Base-by-base conservation (phyloP, 2,888 invertebrate genomes). In the Diarsia rubi region DNA sequence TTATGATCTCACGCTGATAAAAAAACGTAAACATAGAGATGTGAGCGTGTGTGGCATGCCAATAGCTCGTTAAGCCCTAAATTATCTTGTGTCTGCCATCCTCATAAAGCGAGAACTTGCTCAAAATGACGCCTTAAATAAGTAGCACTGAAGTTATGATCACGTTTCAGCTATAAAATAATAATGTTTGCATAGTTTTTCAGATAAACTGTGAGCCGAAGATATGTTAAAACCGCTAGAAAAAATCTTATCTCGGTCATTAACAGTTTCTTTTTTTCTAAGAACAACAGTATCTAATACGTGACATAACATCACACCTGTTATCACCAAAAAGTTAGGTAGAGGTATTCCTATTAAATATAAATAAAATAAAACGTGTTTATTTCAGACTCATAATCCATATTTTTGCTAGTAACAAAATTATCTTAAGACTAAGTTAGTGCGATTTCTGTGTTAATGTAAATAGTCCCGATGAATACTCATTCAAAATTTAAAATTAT, bases 41-140 rank as follows among this genome's bases (percentile, higher is more conserved):
- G 6, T 0, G 16, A 31, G 6, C 47, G 24, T 70, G 69, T 45
- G 31, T 44, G 21, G 59, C 31, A n/a, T 69, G 19, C 11, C 27
- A 60, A 75, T 44, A 27, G 6, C 31, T 24, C 31, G 1, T 24
- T 42, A 42, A 44, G 24, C 24, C 12, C 31, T 6, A 14, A 62
- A 37, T 47, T 44, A 76, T 76, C 76, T 12, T 8, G n/a, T 14
- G 59, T 66, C 24, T 75, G 24, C 66, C 11, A 75, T 75, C 76
- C 19, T 66, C 45, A 65, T 16, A 79, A 63, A 57, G 8, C 19
- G 4, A 60, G 45, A 37, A 37, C 16, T 52, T 27, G 19, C 49
- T 69, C 44, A 19, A 37, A 75, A 60, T 31, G 21, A 14, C 44
- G 24, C 44, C 59, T 37, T 45, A 16, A 42, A 69, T 37, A 78